These are phyloP conservation scores for Lordiphosa fenestrarum DNA, from an alignment of 2,888 invertebrate species.

Conservation along the genomic window DNA sequence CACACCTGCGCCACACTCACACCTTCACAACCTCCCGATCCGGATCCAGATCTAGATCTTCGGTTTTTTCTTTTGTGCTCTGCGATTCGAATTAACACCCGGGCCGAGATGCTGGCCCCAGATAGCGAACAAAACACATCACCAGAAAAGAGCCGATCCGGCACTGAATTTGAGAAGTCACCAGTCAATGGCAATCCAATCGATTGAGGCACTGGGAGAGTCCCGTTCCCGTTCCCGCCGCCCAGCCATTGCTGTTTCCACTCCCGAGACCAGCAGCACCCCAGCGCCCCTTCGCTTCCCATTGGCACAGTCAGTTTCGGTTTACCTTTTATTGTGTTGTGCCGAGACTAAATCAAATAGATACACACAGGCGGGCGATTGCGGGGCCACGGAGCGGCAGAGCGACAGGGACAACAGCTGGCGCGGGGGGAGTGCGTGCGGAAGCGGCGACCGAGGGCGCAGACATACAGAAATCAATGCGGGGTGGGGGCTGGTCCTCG, in stretches of 20 bases:
- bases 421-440: too few relatives aligned
- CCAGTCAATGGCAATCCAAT: conserved; percentile 2
- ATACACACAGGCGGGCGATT: conserved; percentile 8
- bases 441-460: too few relatives aligned
- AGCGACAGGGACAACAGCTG: conserved; percentile 5
- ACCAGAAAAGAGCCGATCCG: conserved; percentile 1
- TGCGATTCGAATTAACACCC: conserved; percentile 8
- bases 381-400: not conserved
- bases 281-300: conserved; percentile 1
- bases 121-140: conserved; percentile 17
- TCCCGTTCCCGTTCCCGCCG: too few relatives aligned
- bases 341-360: conserved; percentile 16
- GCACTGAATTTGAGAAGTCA: conserved; percentile 42
- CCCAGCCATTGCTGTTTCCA: not conserved
- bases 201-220: not conserved
- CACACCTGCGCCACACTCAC: too few relatives aligned
- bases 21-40: too few relatives aligned
- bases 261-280: conserved; percentile 10
- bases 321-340: conserved; percentile 8
- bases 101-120: conserved; percentile 19
- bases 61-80: too few relatives aligned
- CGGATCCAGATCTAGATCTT: too few relatives aligned
- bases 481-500: conserved; percentile 11
- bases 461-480: conserved; percentile 9
- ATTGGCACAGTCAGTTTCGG: conserved; percentile 12